phyloP scores from a whole-genome alignment of 53 echinoderm and acorn worm genomes.

The Arbacia lixula region DNA sequence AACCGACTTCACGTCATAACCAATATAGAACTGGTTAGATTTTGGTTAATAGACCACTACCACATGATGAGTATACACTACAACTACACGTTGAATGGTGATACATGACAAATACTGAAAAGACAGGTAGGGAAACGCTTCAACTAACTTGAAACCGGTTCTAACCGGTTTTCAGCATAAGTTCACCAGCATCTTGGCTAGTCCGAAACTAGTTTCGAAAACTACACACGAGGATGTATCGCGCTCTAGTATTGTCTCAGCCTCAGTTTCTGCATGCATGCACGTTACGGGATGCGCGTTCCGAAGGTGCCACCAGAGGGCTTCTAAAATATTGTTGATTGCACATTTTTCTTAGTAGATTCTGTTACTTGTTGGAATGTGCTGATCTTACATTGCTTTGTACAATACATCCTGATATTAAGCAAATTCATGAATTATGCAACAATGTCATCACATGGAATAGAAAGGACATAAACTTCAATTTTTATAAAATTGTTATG shows the following conservation, averaged over 20 bases:
- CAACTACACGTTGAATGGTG: background rate
- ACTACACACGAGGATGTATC: constrained; percentile 7
- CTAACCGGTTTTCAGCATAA: background rate
- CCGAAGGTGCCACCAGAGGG: too few species aligned
- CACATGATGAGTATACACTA: constrained; percentile 21
- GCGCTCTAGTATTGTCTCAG: constrained; percentile 9
- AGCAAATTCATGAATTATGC: constrained; percentile 9
- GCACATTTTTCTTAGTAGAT: constrained; percentile 31
- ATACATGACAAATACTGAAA: constrained; percentile 22
- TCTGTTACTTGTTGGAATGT: constrained; percentile 49
- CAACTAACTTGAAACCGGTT: constrained; percentile 24
- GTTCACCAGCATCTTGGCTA: too few species aligned
- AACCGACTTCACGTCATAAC: constrained; percentile 51
- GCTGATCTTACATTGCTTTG: constrained; percentile 41
- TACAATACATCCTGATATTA: constrained; percentile 35
- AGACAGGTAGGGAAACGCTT: background rate
- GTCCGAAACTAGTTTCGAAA: too few species aligned
- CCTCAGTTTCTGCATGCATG: constrained; percentile 1
- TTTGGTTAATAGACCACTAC: constrained; percentile 25
- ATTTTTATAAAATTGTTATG: constrained; percentile 40
- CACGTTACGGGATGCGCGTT: constrained; percentile 8
- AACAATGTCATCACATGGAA: constrained; percentile 52
- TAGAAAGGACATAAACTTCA: constrained; percentile 44
- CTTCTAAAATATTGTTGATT: constrained; percentile 23
- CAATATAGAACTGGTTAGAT: constrained; percentile 48